phyloP scores from a whole-genome alignment of 2,888 invertebrate genomes.

The Cylindroiulus punctatus region DNA sequence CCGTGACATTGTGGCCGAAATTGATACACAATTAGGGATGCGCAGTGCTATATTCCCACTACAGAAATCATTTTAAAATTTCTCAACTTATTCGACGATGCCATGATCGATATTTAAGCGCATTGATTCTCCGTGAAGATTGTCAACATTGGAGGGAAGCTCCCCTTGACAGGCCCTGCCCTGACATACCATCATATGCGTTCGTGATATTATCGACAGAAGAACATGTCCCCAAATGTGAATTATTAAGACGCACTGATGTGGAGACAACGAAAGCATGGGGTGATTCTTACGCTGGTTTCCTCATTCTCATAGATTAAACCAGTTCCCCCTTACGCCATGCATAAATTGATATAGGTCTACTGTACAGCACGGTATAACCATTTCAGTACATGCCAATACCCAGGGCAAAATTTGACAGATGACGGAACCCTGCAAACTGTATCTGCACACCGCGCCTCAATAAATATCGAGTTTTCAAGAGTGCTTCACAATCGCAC shows the following conservation, averaged over 20 bases:
- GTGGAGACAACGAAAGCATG: not conserved
- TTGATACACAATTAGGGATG: too few relatives aligned
- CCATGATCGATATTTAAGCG: not conserved
- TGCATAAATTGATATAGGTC: too few relatives aligned
- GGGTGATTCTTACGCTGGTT: not conserved
- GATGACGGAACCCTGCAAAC: too few relatives aligned
- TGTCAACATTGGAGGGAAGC: not conserved
- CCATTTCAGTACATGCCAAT: too few relatives aligned
- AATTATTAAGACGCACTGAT: constrained; percentile 10
- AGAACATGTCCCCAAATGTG: constrained; percentile 18
- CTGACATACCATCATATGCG: not conserved
- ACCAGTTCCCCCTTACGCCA: too few relatives aligned
- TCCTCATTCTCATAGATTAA: not conserved
- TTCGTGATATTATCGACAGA: not conserved
- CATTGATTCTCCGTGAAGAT: not conserved
- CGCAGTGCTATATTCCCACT: not conserved
- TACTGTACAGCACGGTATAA: too few relatives aligned
- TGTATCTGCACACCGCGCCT: too few relatives aligned
- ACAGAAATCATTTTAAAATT: not conserved
- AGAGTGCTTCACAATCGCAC: too few relatives aligned
- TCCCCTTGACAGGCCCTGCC: not conserved
- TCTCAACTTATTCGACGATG: not conserved
- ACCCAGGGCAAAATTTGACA: too few relatives aligned
- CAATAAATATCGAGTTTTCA: too few relatives aligned
- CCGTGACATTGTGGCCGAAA: too few relatives aligned